Conservation (phyloP, 2,113 vertebrate genomes). For the Leptosomus discolor region DNA sequence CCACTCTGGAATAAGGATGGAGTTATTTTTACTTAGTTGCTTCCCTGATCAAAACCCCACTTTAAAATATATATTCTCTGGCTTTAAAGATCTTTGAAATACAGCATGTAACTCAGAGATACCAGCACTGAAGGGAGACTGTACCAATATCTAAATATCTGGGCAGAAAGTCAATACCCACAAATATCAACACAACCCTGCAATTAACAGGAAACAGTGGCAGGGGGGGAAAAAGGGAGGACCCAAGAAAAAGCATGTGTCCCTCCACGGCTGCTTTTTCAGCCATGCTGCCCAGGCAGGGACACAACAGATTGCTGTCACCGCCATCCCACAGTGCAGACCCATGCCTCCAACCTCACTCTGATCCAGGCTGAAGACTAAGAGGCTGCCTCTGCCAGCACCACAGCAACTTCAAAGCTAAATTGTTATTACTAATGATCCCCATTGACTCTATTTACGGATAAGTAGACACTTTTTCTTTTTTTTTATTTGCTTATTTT, state of each 20-base stretch:
- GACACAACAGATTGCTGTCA: background rate
- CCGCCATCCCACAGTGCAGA: background rate
- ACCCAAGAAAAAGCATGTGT: rapidly evolving
- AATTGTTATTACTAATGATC: background rate
- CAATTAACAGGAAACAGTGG: background rate
- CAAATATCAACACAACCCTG: background rate
- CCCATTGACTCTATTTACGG: background rate
- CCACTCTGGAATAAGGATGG: background rate
- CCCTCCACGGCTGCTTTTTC: background rate
- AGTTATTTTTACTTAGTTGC: background rate
- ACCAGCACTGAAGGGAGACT: background rate
- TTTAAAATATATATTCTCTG: background rate
- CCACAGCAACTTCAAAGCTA: background rate
- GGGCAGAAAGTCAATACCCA: background rate
- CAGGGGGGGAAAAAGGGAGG: background rate
- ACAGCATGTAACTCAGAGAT: background rate
- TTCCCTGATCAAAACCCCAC: background rate
- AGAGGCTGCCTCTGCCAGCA: background rate
- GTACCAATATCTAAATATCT: background rate
- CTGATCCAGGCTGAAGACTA: background rate
- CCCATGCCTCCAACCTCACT: rapidly evolving
- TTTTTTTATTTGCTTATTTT: background rate
- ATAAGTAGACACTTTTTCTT: background rate
- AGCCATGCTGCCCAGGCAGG: background rate
- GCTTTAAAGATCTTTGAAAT: background rate